Evolutionary conservation across 2,888 invertebrate genomes (phyloP), one percentile per base, ranked within the genome.

Genomic region (Mantis religiosa): DNA sequence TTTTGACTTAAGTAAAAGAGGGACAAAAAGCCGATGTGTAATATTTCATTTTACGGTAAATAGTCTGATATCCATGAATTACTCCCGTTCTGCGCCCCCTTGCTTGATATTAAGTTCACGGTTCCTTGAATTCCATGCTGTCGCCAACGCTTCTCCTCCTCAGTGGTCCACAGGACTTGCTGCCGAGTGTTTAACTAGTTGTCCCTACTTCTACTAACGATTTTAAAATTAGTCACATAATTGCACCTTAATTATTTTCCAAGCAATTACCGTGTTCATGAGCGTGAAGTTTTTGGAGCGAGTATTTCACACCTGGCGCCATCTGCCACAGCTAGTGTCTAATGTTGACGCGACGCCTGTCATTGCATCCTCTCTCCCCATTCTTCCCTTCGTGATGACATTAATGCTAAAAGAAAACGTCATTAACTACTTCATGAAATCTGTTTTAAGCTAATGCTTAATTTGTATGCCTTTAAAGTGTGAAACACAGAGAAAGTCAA

Each of bases 221-320:
- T 89, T 88, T 89, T 86, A 89, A 87, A 89, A 88, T 86, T 87
- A 88, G 54, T 87, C 84, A 87, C 87, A 84, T 89, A 88, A 89
- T 89, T 89, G 88, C 88, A 84, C 88, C 89, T 86, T 89, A 89
- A 89, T 89, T 89, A 88, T 88, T 89, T 89, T 88, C 82, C 81
- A 84, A 71, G 87, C 87, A 71, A 88, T 88, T 88, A 88, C 84
- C 84, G 82, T 87, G 87, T 87, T 87, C 87, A 82, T 82, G 82
- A 82, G 34, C 87, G 87, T 86, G 30, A 81, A 85, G 85, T 71
- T 54, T 28, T 14, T 87, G 81, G 86, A 28, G 81, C 81, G 27
- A 34, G 34, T 9, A 84, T 85, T 85, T 47, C 82, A 27, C 82
- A 87, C 87, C 82, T 87, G 82, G 41, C 28, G 87, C 87, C 87